Evolutionary conservation across 2,888 invertebrate species (phyloP), one percentile per base, ranked within the genome.

Genomic region (Agrochola litura): DNA sequence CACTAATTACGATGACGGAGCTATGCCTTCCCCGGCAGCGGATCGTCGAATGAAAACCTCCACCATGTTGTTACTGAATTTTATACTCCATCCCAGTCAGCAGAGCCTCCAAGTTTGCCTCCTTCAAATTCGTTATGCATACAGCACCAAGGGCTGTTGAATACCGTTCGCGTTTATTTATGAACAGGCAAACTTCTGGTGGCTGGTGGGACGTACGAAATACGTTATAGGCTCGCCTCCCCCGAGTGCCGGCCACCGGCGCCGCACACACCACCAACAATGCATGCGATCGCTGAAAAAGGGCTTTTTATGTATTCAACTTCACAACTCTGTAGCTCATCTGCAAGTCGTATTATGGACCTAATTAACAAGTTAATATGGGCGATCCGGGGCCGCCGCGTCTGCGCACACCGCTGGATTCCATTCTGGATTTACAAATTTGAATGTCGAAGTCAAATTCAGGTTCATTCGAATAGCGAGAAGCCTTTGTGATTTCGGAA

Each of bases 311-410:
- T 95, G 95, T 97, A 97, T 97, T 97, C 97, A 97, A 97, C 97
- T 97, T 97, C 95, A 95, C 96, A 97, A 97, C 97, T 97, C 97
- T 92, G 97, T 96, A 96, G 97, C 98, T 98, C 98, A 98, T 98
- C 98, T 98, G 98, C 98, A 98, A 98, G 98, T 98, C 98, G 97
- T 98, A 98, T 98, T 98, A 98, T 98, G 98, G 97, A 98, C 97
- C 98, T 98, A 98, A 98, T 98, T 98, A 98, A 98, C 98, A 98
- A 98, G 98, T 98, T 98, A 98, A 98, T 98, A 98, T 98, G 98
- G 98, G 97, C 97, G 98, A 98, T 97, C 93, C 87, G 97, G 97
- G 97, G 97, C 92, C 89, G 92, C 93, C 96, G 97, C 96, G 96
- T 92, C 96, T 96, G 96, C 96, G 96, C 96, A 94, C 92, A 93